Evolutionary conservation across 1,140 invertebrate genomes (phyloP).

Genomic region (Episyrphus balteatus): DNA sequence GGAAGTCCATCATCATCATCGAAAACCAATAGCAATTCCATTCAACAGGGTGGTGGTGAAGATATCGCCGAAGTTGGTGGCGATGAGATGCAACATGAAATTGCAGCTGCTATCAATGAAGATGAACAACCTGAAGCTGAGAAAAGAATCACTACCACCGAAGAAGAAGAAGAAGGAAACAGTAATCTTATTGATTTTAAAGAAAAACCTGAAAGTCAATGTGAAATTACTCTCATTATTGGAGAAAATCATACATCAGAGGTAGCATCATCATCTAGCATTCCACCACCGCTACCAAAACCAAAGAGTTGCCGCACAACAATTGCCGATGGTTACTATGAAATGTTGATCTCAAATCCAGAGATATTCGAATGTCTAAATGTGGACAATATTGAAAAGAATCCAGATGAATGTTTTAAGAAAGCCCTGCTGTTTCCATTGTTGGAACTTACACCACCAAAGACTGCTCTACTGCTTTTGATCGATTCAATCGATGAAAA

Average conservation of each 20-base stretch:
- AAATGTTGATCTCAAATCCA: conserved; percentile 61
- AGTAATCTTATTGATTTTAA: too few relatives aligned
- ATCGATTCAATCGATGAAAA: conserved; percentile 89
- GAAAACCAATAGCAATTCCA: conserved; percentile 13
- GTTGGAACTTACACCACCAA: conserved; percentile 69
- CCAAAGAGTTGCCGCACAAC: conserved; percentile 50
- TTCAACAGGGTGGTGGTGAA: conserved; percentile 31
- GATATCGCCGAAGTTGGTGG: conserved; percentile 27
- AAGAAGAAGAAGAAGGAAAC: conserved; percentile 1
- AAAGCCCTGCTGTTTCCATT: conserved; percentile 77
- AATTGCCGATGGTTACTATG: conserved; percentile 69
- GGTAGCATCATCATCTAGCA: conserved; percentile 9
- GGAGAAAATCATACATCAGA: background rate
- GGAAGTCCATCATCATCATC: background rate
- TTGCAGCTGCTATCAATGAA: conserved; percentile 30
- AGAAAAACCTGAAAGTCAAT: background rate
- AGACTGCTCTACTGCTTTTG: conserved; percentile 71
- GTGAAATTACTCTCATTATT: too few relatives aligned
- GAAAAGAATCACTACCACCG: conserved; percentile 9
- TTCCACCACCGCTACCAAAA: conserved; percentile 46
- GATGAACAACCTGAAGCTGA: conserved; percentile 18
- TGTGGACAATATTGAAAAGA: conserved; percentile 56
- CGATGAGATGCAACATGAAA: conserved; percentile 27
- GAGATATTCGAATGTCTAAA: conserved; percentile 51
- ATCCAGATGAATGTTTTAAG: conserved; percentile 85